Percentiles rank a stretch among this genome's conserved stretches.
These are phyloP conservation scores for Coenobita brevimanus DNA, from an alignment of 1,140 invertebrate species.

Conservation along the genomic window DNA sequence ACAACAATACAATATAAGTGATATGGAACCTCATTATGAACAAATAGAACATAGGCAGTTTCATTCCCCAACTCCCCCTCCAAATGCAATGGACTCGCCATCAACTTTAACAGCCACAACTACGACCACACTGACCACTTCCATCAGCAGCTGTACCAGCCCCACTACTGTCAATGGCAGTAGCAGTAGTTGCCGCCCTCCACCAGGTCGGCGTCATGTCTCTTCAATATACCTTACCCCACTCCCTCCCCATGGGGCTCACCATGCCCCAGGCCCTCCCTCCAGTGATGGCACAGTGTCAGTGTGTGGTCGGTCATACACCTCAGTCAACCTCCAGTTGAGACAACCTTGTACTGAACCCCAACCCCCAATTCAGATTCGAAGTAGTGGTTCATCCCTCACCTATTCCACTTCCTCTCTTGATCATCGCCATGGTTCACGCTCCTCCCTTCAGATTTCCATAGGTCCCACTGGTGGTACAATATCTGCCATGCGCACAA, in stretches of 20 bases:
- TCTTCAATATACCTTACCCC: slow-evolving; percentile 66
- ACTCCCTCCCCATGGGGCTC: slow-evolving; percentile 66
- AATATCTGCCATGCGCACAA: slow-evolving; percentile 69
- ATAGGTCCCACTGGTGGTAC: slow-evolving; percentile 69
- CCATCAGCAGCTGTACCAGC: slow-evolving; percentile 27
- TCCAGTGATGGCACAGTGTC: slow-evolving; percentile 58
- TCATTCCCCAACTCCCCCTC: slow-evolving; percentile 41
- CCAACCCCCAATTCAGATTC: slow-evolving; percentile 68
- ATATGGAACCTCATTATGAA: slow-evolving; percentile 27
- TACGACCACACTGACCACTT: slow-evolving; percentile 38
- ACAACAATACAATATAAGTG: slow-evolving; percentile 18
- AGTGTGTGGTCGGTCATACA: slow-evolving; percentile 67
- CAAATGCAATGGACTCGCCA: slow-evolving; percentile 35
- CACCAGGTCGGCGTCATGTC: slow-evolving; percentile 69
- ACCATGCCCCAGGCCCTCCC: slow-evolving; percentile 66
- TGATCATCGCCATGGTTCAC: slow-evolving; percentile 68
- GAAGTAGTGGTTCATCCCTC: slow-evolving; percentile 65
- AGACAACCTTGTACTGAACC: slow-evolving; percentile 65
- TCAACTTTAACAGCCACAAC: slow-evolving; percentile 24
- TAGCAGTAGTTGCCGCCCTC: slow-evolving; percentile 46
- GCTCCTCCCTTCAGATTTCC: slow-evolving; percentile 69
- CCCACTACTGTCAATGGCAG: slow-evolving; percentile 7
- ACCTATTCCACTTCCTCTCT: slow-evolving; percentile 69
- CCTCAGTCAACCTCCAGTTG: slow-evolving; percentile 66
- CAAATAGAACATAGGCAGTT: slow-evolving; percentile 19